Conservation (phyloP, 2,113 vertebrate genomes). For the Psammodynastes pulverulentus region DNA sequence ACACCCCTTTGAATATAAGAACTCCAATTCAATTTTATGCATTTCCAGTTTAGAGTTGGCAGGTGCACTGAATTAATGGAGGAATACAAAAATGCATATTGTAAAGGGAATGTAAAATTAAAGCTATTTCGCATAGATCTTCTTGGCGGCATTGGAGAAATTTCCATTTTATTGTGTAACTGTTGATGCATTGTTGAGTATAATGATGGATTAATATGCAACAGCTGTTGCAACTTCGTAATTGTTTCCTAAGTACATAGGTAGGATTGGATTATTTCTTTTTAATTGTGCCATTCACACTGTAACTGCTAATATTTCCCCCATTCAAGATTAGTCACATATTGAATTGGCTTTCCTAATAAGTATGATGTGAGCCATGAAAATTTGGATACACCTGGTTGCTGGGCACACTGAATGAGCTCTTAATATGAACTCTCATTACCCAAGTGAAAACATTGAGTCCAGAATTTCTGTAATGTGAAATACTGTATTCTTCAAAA, state of each 20-base stretch:
- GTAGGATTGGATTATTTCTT: conserved; percentile 52
- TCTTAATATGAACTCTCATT: neutral
- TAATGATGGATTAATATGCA: conserved; percentile 60
- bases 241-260: conserved; percentile 55
- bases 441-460: neutral
- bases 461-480: neutral
- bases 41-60: conserved; percentile 35
- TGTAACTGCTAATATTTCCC: conserved; percentile 40
- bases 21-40: conserved; percentile 19
- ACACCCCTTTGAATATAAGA: conserved; percentile 13
- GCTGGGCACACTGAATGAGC: neutral
- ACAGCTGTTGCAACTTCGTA: conserved; percentile 53
- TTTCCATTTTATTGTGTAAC: conserved; percentile 45
- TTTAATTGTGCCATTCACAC: conserved; percentile 39
- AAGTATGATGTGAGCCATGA: conserved; percentile 17
- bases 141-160: conserved; percentile 53
- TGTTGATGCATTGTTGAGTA: conserved; percentile 46
- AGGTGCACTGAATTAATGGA: conserved; percentile 19
- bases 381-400: conserved; percentile 34
- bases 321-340: conserved; percentile 18
- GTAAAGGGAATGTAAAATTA: conserved; percentile 42
- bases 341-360: conserved; percentile 43
- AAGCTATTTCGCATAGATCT: conserved; percentile 47
- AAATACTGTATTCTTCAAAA: neutral
- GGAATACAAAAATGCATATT: conserved; percentile 21